Evolutionary conservation across 2,113 vertebrate species (phyloP).

Genomic region (Osmerus mordax): DNA sequence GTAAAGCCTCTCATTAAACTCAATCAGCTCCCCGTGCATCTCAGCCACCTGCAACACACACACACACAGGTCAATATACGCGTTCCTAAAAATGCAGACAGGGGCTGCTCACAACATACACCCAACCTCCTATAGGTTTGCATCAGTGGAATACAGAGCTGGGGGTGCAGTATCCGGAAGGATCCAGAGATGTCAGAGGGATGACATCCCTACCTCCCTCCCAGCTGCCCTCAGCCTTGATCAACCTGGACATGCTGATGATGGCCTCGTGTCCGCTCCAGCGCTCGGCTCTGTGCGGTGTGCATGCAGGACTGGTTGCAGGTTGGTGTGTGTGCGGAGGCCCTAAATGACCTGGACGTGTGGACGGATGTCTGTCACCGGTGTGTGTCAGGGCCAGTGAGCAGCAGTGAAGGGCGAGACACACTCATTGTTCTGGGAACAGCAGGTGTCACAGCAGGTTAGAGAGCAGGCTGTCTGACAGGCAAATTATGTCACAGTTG

Average conservation of each 20-base stretch:
- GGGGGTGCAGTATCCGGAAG: too few relatives aligned
- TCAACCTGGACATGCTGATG: conserved; percentile 47
- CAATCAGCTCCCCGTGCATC: conserved; percentile 98
- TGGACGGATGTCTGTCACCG: conserved; percentile 53
- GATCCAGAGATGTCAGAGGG: conserved; percentile 5
- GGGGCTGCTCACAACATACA: not conserved
- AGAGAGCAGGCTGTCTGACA: conserved; percentile 49
- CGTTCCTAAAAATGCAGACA: conserved; percentile 6
- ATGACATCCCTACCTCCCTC: conserved; percentile 37
- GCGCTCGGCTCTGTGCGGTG: conserved; percentile 6
- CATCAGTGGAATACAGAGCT: too few relatives aligned
- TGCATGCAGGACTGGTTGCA: not conserved
- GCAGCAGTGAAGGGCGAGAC: conserved; percentile 60
- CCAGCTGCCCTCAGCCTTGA: conserved; percentile 52
- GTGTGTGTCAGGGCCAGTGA: conserved; percentile 6
- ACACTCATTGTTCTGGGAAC: conserved; percentile 60
- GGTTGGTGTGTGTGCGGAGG: conserved; percentile 15
- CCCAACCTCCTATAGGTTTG: too few relatives aligned
- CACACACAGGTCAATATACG: conserved; percentile 26
- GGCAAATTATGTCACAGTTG: conserved; percentile 46
- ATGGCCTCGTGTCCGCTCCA: not conserved
- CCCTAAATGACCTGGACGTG: conserved; percentile 46
- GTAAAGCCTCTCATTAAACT: conserved; percentile 96
- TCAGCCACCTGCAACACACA: conserved; percentile 84
- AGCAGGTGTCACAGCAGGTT: conserved; percentile 64